Evolutionary conservation across 2,113 vertebrate species (phyloP).

Genomic region (Sminthopsis crassicaudata): DNA sequence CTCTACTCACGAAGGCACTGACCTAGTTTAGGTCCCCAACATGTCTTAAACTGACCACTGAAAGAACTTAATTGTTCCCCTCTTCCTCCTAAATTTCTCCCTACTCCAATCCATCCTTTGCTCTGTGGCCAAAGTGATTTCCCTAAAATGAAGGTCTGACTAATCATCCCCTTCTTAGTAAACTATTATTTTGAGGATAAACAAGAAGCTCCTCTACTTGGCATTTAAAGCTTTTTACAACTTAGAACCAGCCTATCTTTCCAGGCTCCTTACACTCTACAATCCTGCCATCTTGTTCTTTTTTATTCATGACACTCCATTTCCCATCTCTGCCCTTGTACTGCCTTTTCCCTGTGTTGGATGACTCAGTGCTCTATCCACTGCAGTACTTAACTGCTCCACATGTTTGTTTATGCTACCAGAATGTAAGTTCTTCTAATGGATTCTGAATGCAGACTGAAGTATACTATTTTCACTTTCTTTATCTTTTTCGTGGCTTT

Average conservation of each 20-base stretch:
- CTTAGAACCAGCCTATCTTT: neutral
- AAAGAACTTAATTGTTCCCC: neutral
- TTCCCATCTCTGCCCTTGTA: neutral
- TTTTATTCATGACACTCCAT: neutral
- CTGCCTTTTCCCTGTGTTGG: too few relatives aligned
- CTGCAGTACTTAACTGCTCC: neutral
- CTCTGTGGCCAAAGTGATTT: neutral
- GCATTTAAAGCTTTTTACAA: neutral
- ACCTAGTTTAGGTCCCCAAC: too few relatives aligned
- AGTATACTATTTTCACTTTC: neutral
- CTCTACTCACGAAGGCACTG: neutral
- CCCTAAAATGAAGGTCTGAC: neutral
- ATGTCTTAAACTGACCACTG: neutral
- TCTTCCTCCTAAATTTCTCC: neutral
- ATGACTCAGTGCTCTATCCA: neutral
- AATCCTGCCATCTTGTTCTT: neutral
- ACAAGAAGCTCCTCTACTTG: neutral
- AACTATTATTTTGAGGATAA: neutral
- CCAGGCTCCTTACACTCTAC: neutral
- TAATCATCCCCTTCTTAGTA: neutral
- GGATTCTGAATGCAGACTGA: neutral
- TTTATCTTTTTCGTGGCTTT: too few relatives aligned
- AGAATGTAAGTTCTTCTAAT: neutral
- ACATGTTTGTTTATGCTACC: neutral
- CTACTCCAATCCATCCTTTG: neutral